Base-by-base conservation (phyloP, 2,888 invertebrate species). In the Craniophora ligustri region DNA sequence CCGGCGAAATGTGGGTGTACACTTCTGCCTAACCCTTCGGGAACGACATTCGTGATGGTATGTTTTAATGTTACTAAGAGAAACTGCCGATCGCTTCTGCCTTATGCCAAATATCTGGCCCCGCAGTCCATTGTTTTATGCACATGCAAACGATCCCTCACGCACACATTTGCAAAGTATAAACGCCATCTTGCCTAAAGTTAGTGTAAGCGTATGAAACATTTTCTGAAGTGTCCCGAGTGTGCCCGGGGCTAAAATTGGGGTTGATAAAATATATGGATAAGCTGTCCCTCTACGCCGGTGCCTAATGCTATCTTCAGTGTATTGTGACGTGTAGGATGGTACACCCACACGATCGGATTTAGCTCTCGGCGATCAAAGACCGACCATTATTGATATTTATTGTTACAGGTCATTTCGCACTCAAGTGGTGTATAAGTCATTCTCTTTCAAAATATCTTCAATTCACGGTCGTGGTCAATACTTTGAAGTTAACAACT, bases 241-340 rank as follows among this genome's bases (percentile, higher is more conserved):
- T n/a, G n/a, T n/a, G n/a, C 21, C 13, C 16, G 11, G 6, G 15
- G 46, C 34, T 35, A 34, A 18, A 51, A 46, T 46, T 39, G 26
- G 19, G 26, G 6, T 5, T 13, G 5, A 54, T 50, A 50, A 57
- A n/a, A n/a, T n/a, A 63, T 35, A 23, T 23, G 7, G 21, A 31
- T 36, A 60, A 55, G 63, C 41, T 28, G 26, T 2, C 36, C 51
- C 54, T 46, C 48, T 48, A 42, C 16, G 45, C 14, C 40, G 44
- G 26, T n/a, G 42, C 16, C 63, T 60, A 56, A 63, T 46, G 35
- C 31, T 65, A 46, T 51, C 32, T 35, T 42, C 31, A n/a, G 13
- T 11, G 28, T 32, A 10, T 23, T 15, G 18, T 26, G 31, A 30
- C 13, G 49, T 28, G 26, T 40, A 23, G 42, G 42, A 48, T 45